Evolutionary conservation across 2,113 vertebrate genomes (phyloP), one percentile per base, ranked within the genome.

Genomic region (Polypterus senegalus): DNA sequence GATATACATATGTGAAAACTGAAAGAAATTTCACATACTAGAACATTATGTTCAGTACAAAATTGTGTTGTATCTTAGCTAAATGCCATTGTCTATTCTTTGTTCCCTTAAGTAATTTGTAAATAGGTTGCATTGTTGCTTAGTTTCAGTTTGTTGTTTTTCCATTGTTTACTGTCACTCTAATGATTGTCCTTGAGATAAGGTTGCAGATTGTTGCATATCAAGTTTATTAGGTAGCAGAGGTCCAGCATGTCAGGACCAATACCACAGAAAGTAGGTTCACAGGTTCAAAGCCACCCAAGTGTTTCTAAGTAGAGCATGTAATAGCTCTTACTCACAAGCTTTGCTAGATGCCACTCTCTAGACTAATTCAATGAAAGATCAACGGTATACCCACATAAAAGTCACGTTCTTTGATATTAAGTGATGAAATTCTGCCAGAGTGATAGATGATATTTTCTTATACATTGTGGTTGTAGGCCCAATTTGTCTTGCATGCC

Each of bases 161-260:
- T 79, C 73, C 72, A 69, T 78, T 65, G 64, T 75, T 79, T 82
- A 73, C 73, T 74, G 48, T 76, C 59, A 11, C 73, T 76, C 55
- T 86, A 86, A 83, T 85, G 80, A 85, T 79, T 68, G 72, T 81
- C 74, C 81, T 63, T 74, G 83, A 86, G 82, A 77, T 77, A 48
- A 63, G 72, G 27, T 72, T 63, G 72, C 71, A 69, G 62, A 75
- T 73, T 70, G 65, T 69, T 72, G 70, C 77, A 72, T 78, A 73
- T 69, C 66, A 69, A 69, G 78, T 77, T 82, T 74, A 80, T 85
- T 78, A 78, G 73, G 74, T 77, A 84, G 76, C 62, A 73, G 58
- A 71, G 70, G 73, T 69, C 85, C 71, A 71, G 65, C 75, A 71
- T 66, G 68, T 67, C 67, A 66, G 49, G 10, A 51, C 69, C 6